Conservation (phyloP, 2,113 vertebrate species). For the Anolis sagrei region DNA sequence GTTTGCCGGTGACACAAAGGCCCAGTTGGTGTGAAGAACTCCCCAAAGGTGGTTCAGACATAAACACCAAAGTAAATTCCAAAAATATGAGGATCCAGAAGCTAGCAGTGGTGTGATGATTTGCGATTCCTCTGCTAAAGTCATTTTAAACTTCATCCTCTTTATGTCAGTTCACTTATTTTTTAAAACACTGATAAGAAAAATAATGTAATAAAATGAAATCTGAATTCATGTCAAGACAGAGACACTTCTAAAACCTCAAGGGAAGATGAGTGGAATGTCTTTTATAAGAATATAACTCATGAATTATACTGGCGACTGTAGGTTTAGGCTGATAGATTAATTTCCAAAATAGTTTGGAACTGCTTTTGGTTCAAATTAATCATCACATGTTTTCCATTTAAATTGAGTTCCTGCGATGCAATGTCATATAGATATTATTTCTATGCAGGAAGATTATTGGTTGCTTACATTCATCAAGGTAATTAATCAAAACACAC, state of each 20-base stretch:
- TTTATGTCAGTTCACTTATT: too few relatives aligned
- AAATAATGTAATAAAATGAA: background rate
- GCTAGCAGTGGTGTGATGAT: background rate
- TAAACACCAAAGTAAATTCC: rapidly evolving
- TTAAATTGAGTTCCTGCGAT: background rate
- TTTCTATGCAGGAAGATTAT: background rate
- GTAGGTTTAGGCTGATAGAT: background rate
- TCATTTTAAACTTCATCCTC: background rate
- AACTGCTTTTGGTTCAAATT: background rate
- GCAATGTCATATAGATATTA: background rate
- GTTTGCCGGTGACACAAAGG: background rate
- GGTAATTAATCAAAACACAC: background rate
- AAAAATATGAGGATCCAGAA: background rate
- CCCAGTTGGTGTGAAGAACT: rapidly evolving
- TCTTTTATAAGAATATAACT: background rate
- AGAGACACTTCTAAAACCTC: background rate
- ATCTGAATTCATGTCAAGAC: background rate
- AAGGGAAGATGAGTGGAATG: background rate
- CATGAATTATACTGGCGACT: background rate
- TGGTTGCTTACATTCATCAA: background rate
- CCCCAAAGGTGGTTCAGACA: background rate
- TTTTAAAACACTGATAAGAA: background rate
- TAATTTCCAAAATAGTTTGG: background rate
- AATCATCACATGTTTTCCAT: background rate
- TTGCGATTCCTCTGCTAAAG: background rate